Evolutionary conservation across 1,140 invertebrate genomes (phyloP).

Genomic region (Sycophila sp.): DNA sequence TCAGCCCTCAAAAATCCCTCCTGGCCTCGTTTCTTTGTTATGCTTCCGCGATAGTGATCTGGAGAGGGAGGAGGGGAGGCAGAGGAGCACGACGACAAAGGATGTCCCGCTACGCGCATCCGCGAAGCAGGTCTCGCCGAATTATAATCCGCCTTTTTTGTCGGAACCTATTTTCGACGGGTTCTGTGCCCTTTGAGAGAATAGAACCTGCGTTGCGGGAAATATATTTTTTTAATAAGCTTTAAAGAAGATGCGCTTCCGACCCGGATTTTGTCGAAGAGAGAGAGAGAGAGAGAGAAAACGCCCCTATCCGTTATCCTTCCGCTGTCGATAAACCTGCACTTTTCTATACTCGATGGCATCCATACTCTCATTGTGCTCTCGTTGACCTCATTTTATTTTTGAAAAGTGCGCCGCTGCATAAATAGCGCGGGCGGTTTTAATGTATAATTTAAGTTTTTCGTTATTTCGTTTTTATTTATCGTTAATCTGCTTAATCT

Average conservation of each 20-base stretch:
- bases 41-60: conserved; percentile 4
- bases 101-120: conserved; percentile 22
- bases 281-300: not conserved
- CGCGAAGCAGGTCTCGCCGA: conserved; percentile 26
- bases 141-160: conserved; percentile 29
- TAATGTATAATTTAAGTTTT: no score
- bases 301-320: conserved; percentile 24
- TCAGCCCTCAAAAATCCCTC: conserved; percentile 9
- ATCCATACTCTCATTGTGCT: not conserved
- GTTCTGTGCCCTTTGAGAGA: conserved; percentile 6
- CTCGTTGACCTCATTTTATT: conserved; percentile 20
- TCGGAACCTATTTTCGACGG: conserved; percentile 23
- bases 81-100: conserved; percentile 13
- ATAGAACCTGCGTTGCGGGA: not conserved
- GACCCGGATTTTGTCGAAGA: not conserved
- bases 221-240: conserved; percentile 18
- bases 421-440: not conserved
- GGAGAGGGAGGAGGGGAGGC: no score
- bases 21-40: conserved; percentile 17
- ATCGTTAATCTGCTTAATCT: no score
- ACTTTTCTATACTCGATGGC: not conserved
- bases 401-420: conserved; percentile 1
- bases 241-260: conserved; percentile 7
- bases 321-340: conserved; percentile 8
- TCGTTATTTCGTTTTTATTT: no score